Evolutionary conservation across 1,140 invertebrate genomes (phyloP).

Genomic region (Aphis gossypii): DNA sequence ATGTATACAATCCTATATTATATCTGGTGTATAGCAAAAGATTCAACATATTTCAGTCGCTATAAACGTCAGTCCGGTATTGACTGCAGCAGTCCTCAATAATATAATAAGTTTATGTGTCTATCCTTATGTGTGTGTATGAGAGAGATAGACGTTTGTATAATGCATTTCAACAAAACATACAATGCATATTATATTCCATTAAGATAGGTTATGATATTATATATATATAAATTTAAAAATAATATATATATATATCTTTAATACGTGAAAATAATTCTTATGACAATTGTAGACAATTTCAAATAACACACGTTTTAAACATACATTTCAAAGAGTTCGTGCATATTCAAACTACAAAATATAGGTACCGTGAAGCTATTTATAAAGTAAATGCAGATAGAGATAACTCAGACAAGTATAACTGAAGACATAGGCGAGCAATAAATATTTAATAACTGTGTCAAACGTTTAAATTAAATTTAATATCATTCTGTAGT

Average conservation of each 20-base stretch:
- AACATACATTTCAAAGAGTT: neutral
- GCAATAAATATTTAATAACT: too few relatives aligned
- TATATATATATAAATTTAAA: neutral
- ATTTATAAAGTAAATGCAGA: neutral
- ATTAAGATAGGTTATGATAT: neutral
- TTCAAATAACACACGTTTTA: neutral
- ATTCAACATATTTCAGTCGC: conserved; percentile 9
- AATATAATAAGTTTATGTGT: neutral
- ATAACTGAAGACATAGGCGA: too few relatives aligned
- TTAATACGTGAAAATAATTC: neutral
- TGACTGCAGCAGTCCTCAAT: neutral
- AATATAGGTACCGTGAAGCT: too few relatives aligned
- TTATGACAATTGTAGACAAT: neutral
- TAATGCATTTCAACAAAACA: neutral
- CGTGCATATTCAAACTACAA: neutral
- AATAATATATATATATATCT: neutral
- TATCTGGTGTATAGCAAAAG: neutral
- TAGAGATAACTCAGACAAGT: too few relatives aligned
- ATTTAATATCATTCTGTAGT: too few relatives aligned
- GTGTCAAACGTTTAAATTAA: too few relatives aligned
- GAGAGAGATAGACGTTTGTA: neutral
- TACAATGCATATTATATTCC: neutral
- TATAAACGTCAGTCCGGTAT: neutral
- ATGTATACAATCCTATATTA: neutral
- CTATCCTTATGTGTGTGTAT: neutral